Evolutionary conservation across 2,797 vertebrate genomes (phyloP), one percentile per base, ranked within the genome.

Genomic region (Rhyacichthys aspro): DNA sequence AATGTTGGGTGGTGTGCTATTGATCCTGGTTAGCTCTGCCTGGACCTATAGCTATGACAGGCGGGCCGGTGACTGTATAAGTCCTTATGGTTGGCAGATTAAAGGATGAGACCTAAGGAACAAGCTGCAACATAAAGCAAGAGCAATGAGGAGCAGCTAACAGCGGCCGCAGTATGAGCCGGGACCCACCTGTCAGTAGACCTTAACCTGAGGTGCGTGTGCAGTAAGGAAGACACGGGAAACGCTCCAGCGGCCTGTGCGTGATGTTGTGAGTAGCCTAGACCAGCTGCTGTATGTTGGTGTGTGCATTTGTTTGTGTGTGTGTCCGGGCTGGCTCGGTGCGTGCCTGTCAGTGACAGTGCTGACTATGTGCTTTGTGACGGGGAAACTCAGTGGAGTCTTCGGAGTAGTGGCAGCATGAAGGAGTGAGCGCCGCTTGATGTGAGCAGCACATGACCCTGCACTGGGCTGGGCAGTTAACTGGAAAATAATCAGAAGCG

Each of bases 101-200:
- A 90, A 84, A 76, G 89, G 86, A 90, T 89, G 88, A 88, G 84
- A 81, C 66, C 76, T 67, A 53, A 89, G 72, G 78, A 81, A 74
- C 74, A 70, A 44, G 70, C 73, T 61, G 69, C 75, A 56, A 78
- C 81, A 47, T 72, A 79, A 78, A 82, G 79, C 76, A 74, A 49
- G 70, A 66, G 79, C 82, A 74, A 78, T 72, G 87, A 86, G 81
- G 76, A 88, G 82, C 81, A 76, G 75, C 76, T 71, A 55, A 38
- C 63, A 46, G 59, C 57, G 59, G 75, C 73, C 43, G 63, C 86
- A 84, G 76, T 46, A 80, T 79, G 86, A 83, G 78, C 78, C 52
- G 74, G 79, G 72, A 66, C 57, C 70, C 65, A 78, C 77, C 81
- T 78, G 86, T 78, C 80, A 76, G 63, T 63, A 78, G 71, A 67